Percentiles rank a stretch among this genome's conserved stretches.
phyloP scores from a whole-genome alignment of 2,113 vertebrate species.

The Gasterosteus aculeatus region DNA sequence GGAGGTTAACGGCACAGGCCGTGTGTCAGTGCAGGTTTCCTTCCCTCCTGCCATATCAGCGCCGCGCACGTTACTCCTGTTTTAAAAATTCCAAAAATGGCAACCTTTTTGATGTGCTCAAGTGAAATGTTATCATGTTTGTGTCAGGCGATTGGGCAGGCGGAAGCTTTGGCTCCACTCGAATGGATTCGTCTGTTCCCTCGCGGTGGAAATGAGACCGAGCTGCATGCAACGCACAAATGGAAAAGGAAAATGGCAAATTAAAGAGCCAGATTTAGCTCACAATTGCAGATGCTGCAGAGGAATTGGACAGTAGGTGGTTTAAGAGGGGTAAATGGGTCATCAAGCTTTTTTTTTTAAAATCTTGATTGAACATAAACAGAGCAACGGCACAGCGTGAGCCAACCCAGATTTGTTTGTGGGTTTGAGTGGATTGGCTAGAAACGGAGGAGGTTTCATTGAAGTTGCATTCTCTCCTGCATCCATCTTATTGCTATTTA shows the following conservation, averaged over 20 bases:
- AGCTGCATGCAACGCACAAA: constrained; percentile 39
- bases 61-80: constrained; percentile 46
- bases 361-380: constrained; percentile 42
- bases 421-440: constrained; percentile 8
- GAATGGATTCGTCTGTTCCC: constrained; percentile 48
- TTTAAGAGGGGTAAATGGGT: constrained; percentile 31
- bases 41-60: constrained; percentile 55
- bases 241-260: constrained; percentile 37
- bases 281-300: constrained; percentile 22
- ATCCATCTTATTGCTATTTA: constrained; percentile 70
- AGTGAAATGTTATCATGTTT: constrained; percentile 68
- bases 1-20: constrained; percentile 34
- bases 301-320: constrained; percentile 36
- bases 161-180: constrained; percentile 65
- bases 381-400: constrained; percentile 3
- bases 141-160: constrained; percentile 65
- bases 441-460: constrained; percentile 42
- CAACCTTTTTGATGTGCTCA: constrained; percentile 63
- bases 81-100: constrained; percentile 57
- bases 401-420: constrained; percentile 1
- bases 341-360: constrained; percentile 41
- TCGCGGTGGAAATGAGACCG: constrained; percentile 26
- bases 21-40: constrained; percentile 11
- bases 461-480: constrained; percentile 41
- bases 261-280: constrained; percentile 41